Base-by-base conservation (phyloP, 1,140 invertebrate genomes). In the Eumaeus atala region DNA sequence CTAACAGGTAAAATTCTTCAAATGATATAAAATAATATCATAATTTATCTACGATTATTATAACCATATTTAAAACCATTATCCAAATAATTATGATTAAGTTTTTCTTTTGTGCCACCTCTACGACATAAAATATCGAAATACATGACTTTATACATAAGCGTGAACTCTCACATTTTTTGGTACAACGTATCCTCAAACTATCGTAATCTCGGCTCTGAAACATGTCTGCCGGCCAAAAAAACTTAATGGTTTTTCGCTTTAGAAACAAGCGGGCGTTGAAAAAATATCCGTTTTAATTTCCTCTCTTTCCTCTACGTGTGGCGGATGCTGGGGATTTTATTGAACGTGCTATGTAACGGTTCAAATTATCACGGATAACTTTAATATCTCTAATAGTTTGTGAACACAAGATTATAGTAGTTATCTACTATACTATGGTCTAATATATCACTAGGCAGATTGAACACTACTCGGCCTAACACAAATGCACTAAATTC, bases 211-310 rank as follows among this genome's bases (percentile, higher is more conserved):
- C 40, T 44, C 40, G 40, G 40, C 40, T 44, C 40, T 44, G 40
- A 16, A 44, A 44, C 40, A 44, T 16, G 40, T 16, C 40, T 44
- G 40, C 40, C 40, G 14, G 14, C 14, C 40, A 44, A 54, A 54
- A 54, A 54, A 44, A 54, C 51, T 47, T 33, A 42, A 47, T 44
- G 51, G 51, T 42, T 54, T 54, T 54, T 54, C 51, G 51, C 51
- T 53, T 49, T 21, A 58, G 47, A 38, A 58, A 49, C 51, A 54
- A 53, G 17, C 47, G 48, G 36, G 44, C 52, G 38, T 33, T 52
- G 59, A 64, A 64, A 61, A 61, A 61, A 61, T 61, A 64, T 61
- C 59, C 52, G 56, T 58, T 64, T 64, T 64, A 64, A 64, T 64
- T 64, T 64, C 59, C 62, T 61, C 55, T 52, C 56, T 49, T 53